These are phyloP conservation scores for Dendropsophus ebraccatus DNA, from an alignment of 2,113 vertebrate species.

Conservation along the genomic window DNA sequence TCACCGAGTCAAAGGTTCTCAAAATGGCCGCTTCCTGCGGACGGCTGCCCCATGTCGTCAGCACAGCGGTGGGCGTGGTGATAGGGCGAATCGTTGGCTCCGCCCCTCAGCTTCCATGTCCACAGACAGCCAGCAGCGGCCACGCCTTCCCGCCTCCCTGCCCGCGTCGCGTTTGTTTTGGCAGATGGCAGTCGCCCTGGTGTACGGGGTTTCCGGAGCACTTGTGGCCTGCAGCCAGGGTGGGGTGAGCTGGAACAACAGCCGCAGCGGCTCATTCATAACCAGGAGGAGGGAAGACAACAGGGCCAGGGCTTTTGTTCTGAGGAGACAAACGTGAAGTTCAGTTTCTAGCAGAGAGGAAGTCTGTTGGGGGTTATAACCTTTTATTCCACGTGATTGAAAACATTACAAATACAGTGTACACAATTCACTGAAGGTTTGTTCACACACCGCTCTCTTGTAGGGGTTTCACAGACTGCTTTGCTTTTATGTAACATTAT, in stretches of 20 bases:
- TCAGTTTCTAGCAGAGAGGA: too few relatives aligned
- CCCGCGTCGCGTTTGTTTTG: slow-evolving; percentile 22
- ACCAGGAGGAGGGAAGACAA: not conserved
- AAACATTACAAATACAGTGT: too few relatives aligned
- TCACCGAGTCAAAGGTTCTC: slow-evolving; percentile 68
- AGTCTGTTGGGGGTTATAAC: too few relatives aligned
- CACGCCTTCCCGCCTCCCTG: not conserved
- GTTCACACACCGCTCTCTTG: too few relatives aligned
- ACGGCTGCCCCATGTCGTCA: not conserved
- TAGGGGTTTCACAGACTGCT: too few relatives aligned
- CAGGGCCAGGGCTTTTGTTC: not conserved
- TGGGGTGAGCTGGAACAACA: slow-evolving; percentile 54
- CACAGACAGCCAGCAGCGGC: not conserved
- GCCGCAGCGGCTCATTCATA: not conserved
- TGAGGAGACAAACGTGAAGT: not conserved
- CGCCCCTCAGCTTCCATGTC: not conserved
- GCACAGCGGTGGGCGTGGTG: not conserved
- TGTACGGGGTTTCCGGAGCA: slow-evolving; percentile 63
- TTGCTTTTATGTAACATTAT: too few relatives aligned
- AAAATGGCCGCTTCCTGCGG: slow-evolving; percentile 60
- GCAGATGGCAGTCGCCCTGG: slow-evolving; percentile 3
- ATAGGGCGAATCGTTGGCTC: not conserved
- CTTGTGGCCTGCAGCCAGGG: slow-evolving; percentile 53
- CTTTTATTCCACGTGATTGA: too few relatives aligned
- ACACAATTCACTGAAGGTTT: too few relatives aligned